Evolutionary conservation across 2,888 invertebrate genomes (phyloP).

Genomic region (Clanis bilineata): DNA sequence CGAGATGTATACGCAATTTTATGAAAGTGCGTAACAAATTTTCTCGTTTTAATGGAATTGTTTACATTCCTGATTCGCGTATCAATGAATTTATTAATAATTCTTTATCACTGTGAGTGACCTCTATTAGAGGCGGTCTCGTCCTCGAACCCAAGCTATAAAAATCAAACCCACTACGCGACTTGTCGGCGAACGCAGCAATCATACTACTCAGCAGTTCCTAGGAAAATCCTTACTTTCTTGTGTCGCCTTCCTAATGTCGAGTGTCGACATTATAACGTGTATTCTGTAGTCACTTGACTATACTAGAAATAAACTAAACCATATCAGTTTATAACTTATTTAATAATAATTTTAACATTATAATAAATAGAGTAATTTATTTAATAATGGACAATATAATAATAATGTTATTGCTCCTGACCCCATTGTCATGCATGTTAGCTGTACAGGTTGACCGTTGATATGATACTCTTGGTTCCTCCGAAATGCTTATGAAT

Average conservation of each 20-base stretch:
- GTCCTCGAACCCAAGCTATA: conserved; percentile 31
- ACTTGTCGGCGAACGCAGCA: conserved; percentile 32
- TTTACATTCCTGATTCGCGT: background rate
- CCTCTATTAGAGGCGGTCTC: conserved; percentile 9
- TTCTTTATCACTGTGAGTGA: background rate
- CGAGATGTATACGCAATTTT: conserved; percentile 32
- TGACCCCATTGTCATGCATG: too few species aligned
- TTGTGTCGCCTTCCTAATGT: background rate
- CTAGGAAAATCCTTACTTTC: conserved; percentile 1
- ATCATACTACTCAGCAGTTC: conserved; percentile 35
- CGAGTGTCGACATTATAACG: background rate
- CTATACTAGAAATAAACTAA: too few species aligned
- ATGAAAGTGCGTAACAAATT: background rate
- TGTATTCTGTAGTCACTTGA: too few species aligned
- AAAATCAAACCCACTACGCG: conserved; percentile 43
- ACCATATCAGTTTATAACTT: too few species aligned
- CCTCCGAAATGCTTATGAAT: too few species aligned
- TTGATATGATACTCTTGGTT: too few species aligned
- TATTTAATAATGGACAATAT: too few species aligned
- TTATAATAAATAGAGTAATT: too few species aligned
- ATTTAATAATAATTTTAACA: too few species aligned
- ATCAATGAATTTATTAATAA: background rate
- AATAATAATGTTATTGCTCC: too few species aligned
- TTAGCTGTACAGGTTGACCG: too few species aligned
- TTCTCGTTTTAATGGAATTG: background rate